Evolutionary conservation across 2,113 vertebrate genomes (phyloP), one percentile per base, ranked within the genome.

Genomic region (Morone saxatilis): DNA sequence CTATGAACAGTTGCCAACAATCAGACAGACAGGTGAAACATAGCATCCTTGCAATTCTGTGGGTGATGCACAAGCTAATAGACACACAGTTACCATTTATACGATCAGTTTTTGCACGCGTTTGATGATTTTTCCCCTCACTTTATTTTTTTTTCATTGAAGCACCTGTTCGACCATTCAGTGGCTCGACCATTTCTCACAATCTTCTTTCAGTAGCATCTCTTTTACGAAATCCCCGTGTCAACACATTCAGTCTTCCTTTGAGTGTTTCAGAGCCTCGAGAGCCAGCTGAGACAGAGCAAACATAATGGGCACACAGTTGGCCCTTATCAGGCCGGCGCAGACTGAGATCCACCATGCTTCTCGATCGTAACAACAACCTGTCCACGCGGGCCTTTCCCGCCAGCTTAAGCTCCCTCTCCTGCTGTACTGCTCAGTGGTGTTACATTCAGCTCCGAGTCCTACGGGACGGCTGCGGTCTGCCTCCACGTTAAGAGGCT

Each of bases 301-400:
- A 79, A 87, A 81, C 81, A 86, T 19, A 83, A 75, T 38, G 57
- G 75, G 57, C 78, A 57, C 85, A 77, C 78, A 50, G 74, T 73
- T 10, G 68, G 84, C 16, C 57, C 84, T 92, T 92, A 92, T 92
- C 91, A 81, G 82, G 60, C 88, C 56, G 1, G 5, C 47, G 19
- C 89, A 93, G 88, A n/a, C 76, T 0, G 43, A 70, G 77, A 83
- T 74, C 66, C 72, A 12, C 83, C 65, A 11, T 53, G 66, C 89
- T 85, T 54, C 60, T 5, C 4, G 8, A 60, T 78, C 48, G 3
- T 14, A 78, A 76, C 67, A 76, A 74, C 86, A 80, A 85, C 84
- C 85, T 91, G 85, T 73, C 76, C 84, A 57, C 66, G 4, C 20
- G 12, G 76, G 38, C 13, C 12, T 82, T 84, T 73, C 19, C 74